These are phyloP conservation scores for Eucera pruinosa DNA, from an alignment of 2,888 invertebrate species.

Conservation along the genomic window DNA sequence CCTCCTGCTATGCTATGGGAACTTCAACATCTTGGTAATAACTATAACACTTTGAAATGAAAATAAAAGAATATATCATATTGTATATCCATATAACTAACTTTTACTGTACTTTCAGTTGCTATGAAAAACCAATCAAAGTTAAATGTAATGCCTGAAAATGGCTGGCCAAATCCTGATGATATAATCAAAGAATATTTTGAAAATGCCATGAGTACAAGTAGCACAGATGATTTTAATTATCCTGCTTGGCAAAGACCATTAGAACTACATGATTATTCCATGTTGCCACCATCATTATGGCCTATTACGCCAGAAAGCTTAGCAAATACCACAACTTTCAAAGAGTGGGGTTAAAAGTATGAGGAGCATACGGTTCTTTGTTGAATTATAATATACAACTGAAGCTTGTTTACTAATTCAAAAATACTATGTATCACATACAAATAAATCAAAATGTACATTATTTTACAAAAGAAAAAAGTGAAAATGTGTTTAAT, in stretches of 20 bases:
- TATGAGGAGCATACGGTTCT: background rate
- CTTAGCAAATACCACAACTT: conserved; percentile 85
- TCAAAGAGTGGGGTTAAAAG: conserved; percentile 85
- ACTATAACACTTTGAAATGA: background rate
- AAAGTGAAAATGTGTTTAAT: background rate
- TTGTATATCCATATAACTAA: background rate
- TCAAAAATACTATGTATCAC: background rate
- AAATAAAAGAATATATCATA: background rate
- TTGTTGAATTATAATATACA: background rate
- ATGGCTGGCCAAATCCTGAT: conserved; percentile 74
- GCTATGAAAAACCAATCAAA: conserved; percentile 76
- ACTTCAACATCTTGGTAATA: conserved; percentile 85
- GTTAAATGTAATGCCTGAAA: conserved; percentile 61
- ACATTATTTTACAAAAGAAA: too few relatives aligned
- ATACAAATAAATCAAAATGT: too few relatives aligned
- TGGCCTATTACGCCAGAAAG: conserved; percentile 86
- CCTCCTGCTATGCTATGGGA: conserved; percentile 87
- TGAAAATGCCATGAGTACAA: conserved; percentile 78
- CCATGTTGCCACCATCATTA: conserved; percentile 87
- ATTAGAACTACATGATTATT: conserved; percentile 84
- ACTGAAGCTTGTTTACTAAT: background rate
- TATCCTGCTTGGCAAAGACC: conserved; percentile 87
- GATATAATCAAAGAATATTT: conserved; percentile 77
- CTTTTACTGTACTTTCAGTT: conserved; percentile 80
- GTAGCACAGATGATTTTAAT: conserved; percentile 83